Percentiles rank a stretch among this genome's conserved stretches.
phyloP scores from a whole-genome alignment of 1,140 invertebrate species.

The Magallana angulata region DNA sequence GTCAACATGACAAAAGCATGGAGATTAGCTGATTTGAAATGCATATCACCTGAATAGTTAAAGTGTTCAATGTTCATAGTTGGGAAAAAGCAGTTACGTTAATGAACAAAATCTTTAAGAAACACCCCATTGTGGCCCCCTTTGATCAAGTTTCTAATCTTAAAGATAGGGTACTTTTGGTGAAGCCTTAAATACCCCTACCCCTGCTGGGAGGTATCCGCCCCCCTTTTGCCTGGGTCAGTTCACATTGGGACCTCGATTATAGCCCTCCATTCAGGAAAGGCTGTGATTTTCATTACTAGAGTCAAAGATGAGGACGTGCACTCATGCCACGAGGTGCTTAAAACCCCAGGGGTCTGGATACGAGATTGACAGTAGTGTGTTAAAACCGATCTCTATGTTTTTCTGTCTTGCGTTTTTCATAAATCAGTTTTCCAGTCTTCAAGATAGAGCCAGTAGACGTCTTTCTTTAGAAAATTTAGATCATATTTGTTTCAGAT shows the following conservation, averaged over 20 bases:
- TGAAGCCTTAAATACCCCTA: conserved; percentile 5
- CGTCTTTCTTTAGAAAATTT: background rate
- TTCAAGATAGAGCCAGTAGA: background rate
- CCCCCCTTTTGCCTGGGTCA: conserved; percentile 14
- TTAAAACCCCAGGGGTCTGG: conserved; percentile 27
- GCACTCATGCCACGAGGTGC: background rate
- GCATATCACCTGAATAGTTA: background rate
- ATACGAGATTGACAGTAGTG: conserved; percentile 11
- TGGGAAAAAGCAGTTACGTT: background rate
- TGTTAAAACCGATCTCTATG: background rate
- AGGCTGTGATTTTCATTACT: conserved; percentile 22
- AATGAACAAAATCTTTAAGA: background rate
- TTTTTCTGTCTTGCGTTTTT: conserved; percentile 14
- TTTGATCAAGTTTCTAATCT: background rate
- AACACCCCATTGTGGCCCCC: conserved; percentile 10
- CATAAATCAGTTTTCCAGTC: background rate
- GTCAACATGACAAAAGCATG: background rate
- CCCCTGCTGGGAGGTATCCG: background rate
- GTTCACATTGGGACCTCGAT: conserved; percentile 29
- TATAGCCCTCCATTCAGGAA: background rate
- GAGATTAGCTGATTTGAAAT: background rate
- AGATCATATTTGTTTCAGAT: background rate
- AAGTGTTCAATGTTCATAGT: background rate
- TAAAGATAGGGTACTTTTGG: conserved; percentile 20
- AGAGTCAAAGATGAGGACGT: conserved; percentile 4